Conservation (phyloP, 1,140 invertebrate species). For the Bombyx mori region DNA sequence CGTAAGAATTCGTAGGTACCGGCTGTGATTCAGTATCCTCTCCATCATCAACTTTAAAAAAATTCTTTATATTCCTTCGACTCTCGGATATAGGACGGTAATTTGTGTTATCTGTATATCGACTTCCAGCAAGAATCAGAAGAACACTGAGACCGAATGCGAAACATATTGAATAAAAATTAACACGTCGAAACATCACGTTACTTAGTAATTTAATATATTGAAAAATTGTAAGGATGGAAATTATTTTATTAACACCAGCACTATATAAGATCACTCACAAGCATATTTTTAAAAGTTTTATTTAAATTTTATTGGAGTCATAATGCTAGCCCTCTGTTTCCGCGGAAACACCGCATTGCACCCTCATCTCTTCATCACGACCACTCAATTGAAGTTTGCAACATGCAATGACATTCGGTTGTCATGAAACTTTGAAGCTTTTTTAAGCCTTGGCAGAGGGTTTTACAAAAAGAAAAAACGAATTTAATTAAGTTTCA, state of each 20-base stretch:
- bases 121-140: constrained; percentile 74
- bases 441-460: neutral
- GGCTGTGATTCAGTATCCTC: constrained; percentile 38
- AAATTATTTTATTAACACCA: constrained; percentile 43
- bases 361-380: constrained; percentile 39
- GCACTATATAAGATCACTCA: constrained; percentile 42
- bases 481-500: no score
- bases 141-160: constrained; percentile 74
- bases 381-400: constrained; percentile 31
- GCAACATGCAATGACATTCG: constrained; percentile 32
- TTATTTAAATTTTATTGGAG: constrained; percentile 34
- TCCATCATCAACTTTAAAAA: constrained; percentile 44
- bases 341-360: constrained; percentile 69
- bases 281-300: constrained; percentile 52
- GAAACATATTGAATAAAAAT: constrained; percentile 75
- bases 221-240: constrained; percentile 30
- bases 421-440: constrained; percentile 26
- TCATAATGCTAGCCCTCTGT: constrained; percentile 57
- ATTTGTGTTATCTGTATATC: constrained; percentile 69
- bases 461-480: no score
- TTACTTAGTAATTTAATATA: constrained; percentile 24
- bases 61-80: constrained; percentile 56
- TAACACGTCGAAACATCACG: constrained; percentile 73
- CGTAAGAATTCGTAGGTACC: constrained; percentile 41
- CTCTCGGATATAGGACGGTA: constrained; percentile 69